Percentiles rank a stretch among this genome's conserved stretches.
These are phyloP conservation scores for Lordiphosa collinella DNA, from an alignment of 1,140 invertebrate species.

Conservation along the genomic window DNA sequence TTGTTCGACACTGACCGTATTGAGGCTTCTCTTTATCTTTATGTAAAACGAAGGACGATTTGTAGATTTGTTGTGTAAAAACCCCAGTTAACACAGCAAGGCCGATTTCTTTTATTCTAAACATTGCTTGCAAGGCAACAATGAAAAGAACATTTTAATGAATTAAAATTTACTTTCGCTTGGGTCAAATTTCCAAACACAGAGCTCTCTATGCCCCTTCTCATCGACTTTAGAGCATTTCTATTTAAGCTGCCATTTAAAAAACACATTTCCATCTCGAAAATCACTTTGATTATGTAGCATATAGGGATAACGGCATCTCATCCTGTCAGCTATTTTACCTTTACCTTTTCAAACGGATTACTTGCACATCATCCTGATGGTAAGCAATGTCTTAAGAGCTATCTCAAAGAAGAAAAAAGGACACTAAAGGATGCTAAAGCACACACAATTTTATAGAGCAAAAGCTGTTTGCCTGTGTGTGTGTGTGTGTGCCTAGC, in stretches of 20 bases:
- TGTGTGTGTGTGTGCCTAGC: slow-evolving; percentile 34
- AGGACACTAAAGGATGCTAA: slow-evolving; percentile 60
- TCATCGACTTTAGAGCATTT: not conserved
- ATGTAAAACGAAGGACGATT: no score
- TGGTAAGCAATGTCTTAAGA: slow-evolving; percentile 28
- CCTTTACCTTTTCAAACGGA: slow-evolving; percentile 30
- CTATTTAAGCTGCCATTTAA: not conserved
- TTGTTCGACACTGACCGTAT: no score
- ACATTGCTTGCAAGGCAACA: no score
- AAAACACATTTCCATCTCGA: slow-evolving; percentile 12
- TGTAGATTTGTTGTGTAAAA: no score
- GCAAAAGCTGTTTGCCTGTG: slow-evolving; percentile 31
- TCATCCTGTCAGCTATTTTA: slow-evolving; percentile 2
- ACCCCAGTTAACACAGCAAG: no score
- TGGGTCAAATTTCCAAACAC: no score
- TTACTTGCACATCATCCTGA: slow-evolving; percentile 27
- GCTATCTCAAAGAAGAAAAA: slow-evolving; percentile 6
- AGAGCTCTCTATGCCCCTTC: no score
- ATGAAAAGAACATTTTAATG: no score
- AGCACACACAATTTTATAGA: slow-evolving; percentile 38
- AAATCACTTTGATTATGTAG: slow-evolving; percentile 23
- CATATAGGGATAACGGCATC: slow-evolving; percentile 12
- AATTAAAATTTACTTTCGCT: no score
- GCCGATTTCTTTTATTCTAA: no score
- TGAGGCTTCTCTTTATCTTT: no score